Base-by-base conservation (phyloP, 2,113 vertebrate species). In the Chlamydotis undulata region DNA sequence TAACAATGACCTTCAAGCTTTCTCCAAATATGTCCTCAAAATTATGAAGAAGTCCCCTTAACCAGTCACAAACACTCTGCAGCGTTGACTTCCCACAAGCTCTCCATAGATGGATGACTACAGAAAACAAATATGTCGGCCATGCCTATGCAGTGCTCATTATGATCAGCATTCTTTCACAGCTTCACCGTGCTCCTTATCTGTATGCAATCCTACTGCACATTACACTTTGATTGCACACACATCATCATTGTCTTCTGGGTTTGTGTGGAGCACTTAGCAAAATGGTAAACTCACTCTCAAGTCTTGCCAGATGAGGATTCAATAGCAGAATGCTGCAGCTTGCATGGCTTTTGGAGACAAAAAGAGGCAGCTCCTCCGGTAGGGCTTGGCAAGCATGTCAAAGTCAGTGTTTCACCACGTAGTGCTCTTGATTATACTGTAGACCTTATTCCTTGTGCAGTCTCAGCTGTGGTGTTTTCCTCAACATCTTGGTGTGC, bases 231-330 rank as follows among this genome's bases (percentile, higher is more conserved):
- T 9, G 12, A 14, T 52, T 77, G 25, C 13, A 10, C 12, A 14
- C 0, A 0, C 10, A 33, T 41, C n/a, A 63, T 41, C 11, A 2
- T 19, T 3, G 4, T 17, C 15, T 78, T 45, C 60, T 74, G 55
- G 9, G 17, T 47, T 86, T 67, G 41, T 22, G 39, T 28, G 10
- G 23, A 76, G 53, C 41, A 55, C 14, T 41, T 25, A 28, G 5
- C 4, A 41, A 73, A 88, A 47, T 4, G 43, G 21, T 52, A 65
- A 83, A 57, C 23, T 69, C 65, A 35, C 22, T 69, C 45, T 33
- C 29, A 35, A 43, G 10, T 47, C 59, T 86, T 61, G 19, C n/a
- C 68, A 73, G 55, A 37, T 0, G 4, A 86, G 19, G 39, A 52
- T 39, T 39, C 14, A 39, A 24, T 4, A 39, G 39, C 55, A 75